Evolutionary conservation across 2,888 invertebrate species (phyloP), one percentile per base, ranked within the genome.

Genomic region (Cheilosia urbana): DNA sequence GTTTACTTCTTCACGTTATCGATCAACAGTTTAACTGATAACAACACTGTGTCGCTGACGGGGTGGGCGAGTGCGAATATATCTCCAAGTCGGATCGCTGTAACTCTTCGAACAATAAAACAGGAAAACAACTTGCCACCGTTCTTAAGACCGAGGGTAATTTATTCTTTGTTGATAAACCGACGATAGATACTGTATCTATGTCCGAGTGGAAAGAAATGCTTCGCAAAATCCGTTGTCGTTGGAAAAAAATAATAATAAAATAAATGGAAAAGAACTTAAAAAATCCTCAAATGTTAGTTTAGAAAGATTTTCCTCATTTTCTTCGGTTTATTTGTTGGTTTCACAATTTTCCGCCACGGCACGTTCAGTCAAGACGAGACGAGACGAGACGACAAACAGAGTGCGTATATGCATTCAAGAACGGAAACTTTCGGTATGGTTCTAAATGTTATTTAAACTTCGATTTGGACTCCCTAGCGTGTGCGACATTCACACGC

Each of bases 371-470:
- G 81, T 81, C 69, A 76, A 81, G 68, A 81, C 85, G 85, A 81
- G 63, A 85, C 84, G 84, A 85, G 80, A 80, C 85, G 85, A 85
- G 85, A 85, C 81, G 85, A 85, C 85, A 81, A 85, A 85, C 85
- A 85, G 85, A 85, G 85, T 85, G 85, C 85, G 85, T 85, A 85
- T 81, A 85, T 85, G 85, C 85, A 85, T 85, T 85, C 85, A 77
- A 81, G 85, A 85, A 85, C 85, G 81, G 85, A 85, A 85, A 85
- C 85, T 85, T 85, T 85, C 85, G 85, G 85, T 85, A 85, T 85
- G 81, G 76, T 85, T 85, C 85, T 77, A 63, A 76, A 77, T 81
- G 81, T 77, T 76, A 85, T 85, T 85, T 81, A 85, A 85, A 85
- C 85, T 85, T 81, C 85, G 76, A 85, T 85, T 85, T 85, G 81